Evolutionary conservation across 2,888 invertebrate genomes (phyloP).

Genomic region (Acronicta psi): DNA sequence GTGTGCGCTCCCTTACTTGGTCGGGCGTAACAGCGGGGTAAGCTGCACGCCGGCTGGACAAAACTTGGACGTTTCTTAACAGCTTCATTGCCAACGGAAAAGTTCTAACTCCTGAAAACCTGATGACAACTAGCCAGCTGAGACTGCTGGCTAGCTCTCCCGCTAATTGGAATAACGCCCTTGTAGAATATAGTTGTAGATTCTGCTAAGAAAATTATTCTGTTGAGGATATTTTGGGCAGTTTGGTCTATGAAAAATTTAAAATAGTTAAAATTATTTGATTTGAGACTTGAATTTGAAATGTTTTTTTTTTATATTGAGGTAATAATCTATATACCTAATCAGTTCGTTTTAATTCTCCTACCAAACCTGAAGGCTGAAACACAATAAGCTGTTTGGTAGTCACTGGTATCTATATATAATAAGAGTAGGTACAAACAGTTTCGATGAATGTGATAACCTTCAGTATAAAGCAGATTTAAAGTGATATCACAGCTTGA

Average conservation of each 20-base stretch:
- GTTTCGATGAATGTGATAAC: too few relatives aligned
- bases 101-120: slow-evolving; percentile 56
- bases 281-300: too few relatives aligned
- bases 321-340: too few relatives aligned
- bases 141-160: slow-evolving; percentile 32
- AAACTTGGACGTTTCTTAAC: slow-evolving; percentile 58
- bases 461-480: too few relatives aligned
- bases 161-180: slow-evolving; percentile 39
- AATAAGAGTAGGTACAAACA: too few relatives aligned
- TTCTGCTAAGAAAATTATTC: slow-evolving; percentile 12
- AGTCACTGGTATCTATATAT: too few relatives aligned
- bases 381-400: too few relatives aligned
- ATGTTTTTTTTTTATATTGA: too few relatives aligned
- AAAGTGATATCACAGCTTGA: slow-evolving; percentile 7
- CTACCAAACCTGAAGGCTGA: too few relatives aligned
- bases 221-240: slow-evolving; percentile 1
- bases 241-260: not conserved
- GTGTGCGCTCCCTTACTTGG: slow-evolving; percentile 45
- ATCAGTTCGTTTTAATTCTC: too few relatives aligned
- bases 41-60: slow-evolving; percentile 45
- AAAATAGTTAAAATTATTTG: too few relatives aligned
- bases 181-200: slow-evolving; percentile 16
- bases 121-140: slow-evolving; percentile 60
- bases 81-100: slow-evolving; percentile 63
- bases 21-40: slow-evolving; percentile 31